A percentile compares a stretch with the other conserved stretches of the same genome.
These are phyloP conservation scores for Brachionichthys hirsutus DNA, from an alignment of 2,113 vertebrate genomes.

Conservation along the genomic window DNA sequence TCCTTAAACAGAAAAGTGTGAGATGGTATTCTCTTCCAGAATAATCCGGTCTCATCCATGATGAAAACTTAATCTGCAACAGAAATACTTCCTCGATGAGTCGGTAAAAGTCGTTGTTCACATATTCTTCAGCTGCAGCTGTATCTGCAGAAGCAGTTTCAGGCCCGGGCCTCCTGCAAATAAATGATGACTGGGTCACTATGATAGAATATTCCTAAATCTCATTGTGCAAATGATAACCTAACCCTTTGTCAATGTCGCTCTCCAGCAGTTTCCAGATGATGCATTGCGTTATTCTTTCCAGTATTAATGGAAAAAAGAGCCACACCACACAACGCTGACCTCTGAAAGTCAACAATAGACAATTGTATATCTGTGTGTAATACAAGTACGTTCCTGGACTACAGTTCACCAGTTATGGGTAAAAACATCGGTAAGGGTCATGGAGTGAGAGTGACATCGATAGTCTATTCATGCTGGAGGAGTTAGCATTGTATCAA, in stretches of 20 bases:
- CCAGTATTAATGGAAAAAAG: conserved; percentile 25
- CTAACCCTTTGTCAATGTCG: too few species aligned
- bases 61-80: too few species aligned
- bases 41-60: too few species aligned
- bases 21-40: too few species aligned
- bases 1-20: too few species aligned
- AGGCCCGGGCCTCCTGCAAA: conserved; percentile 43
- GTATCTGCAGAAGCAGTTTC: conserved; percentile 41
- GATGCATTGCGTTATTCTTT: conserved; percentile 12
- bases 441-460: conserved; percentile 27
- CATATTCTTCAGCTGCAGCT: too few species aligned
- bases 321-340: conserved; percentile 25
- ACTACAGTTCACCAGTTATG: conserved; percentile 11
- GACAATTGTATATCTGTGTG: conserved; percentile 6
- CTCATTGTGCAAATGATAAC: background rate
- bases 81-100: too few species aligned
- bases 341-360: conserved; percentile 28
- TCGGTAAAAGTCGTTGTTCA: too few species aligned
- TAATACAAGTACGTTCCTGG: background rate
- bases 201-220: conserved; percentile 25
- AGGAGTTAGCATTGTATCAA: conserved; percentile 31
- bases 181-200: conserved; percentile 31
- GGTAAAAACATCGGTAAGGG: conserved; percentile 19
- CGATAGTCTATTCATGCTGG: conserved; percentile 28
- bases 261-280: conserved; percentile 9